Percentiles rank a stretch among this genome's conserved stretches.
Evolutionary conservation across 1,140 invertebrate species (phyloP).

Genomic region (Gonatopus flavifemur): DNA sequence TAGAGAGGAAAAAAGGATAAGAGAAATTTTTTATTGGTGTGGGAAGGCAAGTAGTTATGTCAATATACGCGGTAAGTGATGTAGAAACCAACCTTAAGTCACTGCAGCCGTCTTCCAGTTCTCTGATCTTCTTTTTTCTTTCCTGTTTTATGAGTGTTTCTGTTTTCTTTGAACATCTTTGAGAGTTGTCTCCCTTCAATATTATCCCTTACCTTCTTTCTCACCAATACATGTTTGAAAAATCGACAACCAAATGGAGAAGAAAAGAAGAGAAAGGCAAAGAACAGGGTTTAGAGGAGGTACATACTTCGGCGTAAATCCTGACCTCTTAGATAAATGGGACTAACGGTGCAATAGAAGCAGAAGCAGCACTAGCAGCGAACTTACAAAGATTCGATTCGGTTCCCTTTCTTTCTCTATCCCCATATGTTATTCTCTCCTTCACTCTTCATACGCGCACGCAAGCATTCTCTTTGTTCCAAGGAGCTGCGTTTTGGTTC

Average conservation of each 20-base stretch:
- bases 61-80: slow-evolving; percentile 26
- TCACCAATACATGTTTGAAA: slow-evolving; percentile 1
- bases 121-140: slow-evolving; percentile 5
- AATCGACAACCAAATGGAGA: slow-evolving; percentile 18
- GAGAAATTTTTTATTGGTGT: slow-evolving; percentile 11
- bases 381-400: no score
- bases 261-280: background rate
- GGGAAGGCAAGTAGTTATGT: slow-evolving; percentile 22
- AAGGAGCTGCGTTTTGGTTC: slow-evolving; percentile 7
- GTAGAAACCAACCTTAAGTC: slow-evolving; percentile 34
- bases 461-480: slow-evolving; percentile 23
- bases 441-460: slow-evolving; percentile 1
- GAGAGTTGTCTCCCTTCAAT: background rate
- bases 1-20: background rate
- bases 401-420: no score
- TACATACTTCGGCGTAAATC: slow-evolving; percentile 27
- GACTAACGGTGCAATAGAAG: slow-evolving; percentile 18
- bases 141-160: background rate
- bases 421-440: no score
- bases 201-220: background rate
- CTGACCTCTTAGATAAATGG: slow-evolving; percentile 33
- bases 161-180: slow-evolving; percentile 8
- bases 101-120: no score
- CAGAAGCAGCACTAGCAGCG: no score
- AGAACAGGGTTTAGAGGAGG: slow-evolving; percentile 18